Evolutionary conservation across 2,797 vertebrate species (phyloP).

Genomic region (Siniperca undulata): DNA sequence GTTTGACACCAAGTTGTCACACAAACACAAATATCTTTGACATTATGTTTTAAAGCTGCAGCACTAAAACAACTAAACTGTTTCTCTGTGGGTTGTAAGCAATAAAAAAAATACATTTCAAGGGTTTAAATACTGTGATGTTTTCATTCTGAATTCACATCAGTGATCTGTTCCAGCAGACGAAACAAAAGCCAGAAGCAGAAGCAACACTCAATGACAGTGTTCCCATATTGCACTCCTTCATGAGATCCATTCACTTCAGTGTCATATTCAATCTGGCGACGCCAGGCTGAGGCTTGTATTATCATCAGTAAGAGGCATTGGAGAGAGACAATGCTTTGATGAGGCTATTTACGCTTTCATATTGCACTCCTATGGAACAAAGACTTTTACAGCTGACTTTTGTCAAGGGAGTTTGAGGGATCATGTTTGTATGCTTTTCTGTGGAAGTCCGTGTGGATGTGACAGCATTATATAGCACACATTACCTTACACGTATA

Average conservation of each 20-base stretch:
- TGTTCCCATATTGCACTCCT: constrained; percentile 14
- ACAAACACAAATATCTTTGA: background rate
- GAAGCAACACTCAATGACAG: constrained; percentile 29
- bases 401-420: background rate
- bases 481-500: constrained; percentile 7
- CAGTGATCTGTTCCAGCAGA: constrained; percentile 28
- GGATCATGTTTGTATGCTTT: background rate
- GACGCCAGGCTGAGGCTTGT: background rate
- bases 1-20: background rate
- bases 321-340: constrained; percentile 8
- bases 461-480: background rate
- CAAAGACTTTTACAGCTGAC: constrained; percentile 4
- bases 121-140: constrained; percentile 10
- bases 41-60: too few relatives aligned
- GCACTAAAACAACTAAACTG: background rate
- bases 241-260: constrained; percentile 32
- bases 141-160: constrained; percentile 26
- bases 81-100: background rate
- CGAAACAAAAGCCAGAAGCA: constrained; percentile 15
- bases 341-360: constrained; percentile 44
- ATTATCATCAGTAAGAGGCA: constrained; percentile 29
- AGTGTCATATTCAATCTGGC: constrained; percentile 43
- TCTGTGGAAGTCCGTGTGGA: background rate
- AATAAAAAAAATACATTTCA: background rate
- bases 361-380: constrained; percentile 3